Conservation (phyloP, 35 echinoderm and acorn worm species). For the Ophiothrix spiculata region DNA sequence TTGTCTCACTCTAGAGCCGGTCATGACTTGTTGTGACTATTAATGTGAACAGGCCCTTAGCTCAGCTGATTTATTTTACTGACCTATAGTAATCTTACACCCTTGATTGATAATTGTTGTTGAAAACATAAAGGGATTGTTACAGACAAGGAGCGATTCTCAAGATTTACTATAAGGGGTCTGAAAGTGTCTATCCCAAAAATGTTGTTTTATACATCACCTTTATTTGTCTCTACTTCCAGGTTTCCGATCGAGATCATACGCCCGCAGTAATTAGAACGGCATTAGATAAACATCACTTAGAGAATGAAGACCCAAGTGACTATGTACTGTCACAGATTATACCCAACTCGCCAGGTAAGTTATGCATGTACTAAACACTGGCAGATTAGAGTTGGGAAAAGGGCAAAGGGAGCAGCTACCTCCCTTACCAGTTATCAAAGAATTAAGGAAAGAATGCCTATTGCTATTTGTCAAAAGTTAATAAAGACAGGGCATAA, state of each 20-base stretch:
- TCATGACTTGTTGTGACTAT: too few species aligned
- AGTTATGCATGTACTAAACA: not conserved
- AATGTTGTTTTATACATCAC: not conserved
- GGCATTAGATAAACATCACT: conserved; percentile 49
- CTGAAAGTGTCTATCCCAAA: not conserved
- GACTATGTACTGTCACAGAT: conserved; percentile 61
- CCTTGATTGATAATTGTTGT: not conserved
- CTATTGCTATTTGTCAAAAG: too few species aligned
- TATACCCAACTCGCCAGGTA: conserved; percentile 39
- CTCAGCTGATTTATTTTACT: too few species aligned
- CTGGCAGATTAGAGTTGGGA: not conserved
- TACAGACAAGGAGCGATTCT: not conserved
- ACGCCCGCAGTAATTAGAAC: conserved; percentile 67
- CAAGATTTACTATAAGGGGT: not conserved
- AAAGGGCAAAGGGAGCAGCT: not conserved
- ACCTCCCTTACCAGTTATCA: not conserved
- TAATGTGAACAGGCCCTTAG: not conserved
- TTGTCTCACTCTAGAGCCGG: too few species aligned
- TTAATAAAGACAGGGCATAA: not conserved
- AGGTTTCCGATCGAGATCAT: conserved; percentile 87
- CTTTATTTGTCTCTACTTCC: not conserved
- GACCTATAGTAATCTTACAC: not conserved
- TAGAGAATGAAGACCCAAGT: conserved; percentile 13
- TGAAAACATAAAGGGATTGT: not conserved
- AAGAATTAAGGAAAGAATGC: not conserved